Conservation (phyloP, 1,140 invertebrate species). For the Bombyx mandarina region DNA sequence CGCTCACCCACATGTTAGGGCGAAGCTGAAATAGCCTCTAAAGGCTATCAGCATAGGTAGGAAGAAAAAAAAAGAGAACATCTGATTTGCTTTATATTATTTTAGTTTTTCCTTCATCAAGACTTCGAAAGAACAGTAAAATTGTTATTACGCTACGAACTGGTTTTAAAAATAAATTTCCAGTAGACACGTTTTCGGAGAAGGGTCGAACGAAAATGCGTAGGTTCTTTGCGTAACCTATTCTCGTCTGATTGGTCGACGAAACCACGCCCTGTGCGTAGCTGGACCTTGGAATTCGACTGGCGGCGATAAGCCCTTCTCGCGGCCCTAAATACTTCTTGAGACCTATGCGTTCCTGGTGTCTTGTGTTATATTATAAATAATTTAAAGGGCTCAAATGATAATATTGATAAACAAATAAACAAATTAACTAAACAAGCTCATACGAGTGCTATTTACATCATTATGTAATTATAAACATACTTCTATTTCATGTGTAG, state of each 20-base stretch:
- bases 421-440: background rate
- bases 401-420: conserved; percentile 23
- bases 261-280: conserved; percentile 63
- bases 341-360: conserved; percentile 49
- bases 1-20: no score
- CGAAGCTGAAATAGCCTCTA: no score
- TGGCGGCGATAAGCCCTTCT: conserved; percentile 55
- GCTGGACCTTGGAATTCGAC: conserved; percentile 54
- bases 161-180: background rate
- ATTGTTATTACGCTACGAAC: no score
- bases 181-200: background rate
- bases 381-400: conserved; percentile 63
- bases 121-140: no score
- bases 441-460: conserved; percentile 16
- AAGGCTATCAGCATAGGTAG: no score
- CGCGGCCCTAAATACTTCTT: conserved; percentile 27
- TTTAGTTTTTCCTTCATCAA: no score
- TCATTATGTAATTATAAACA: conserved; percentile 14
- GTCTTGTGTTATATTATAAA: conserved; percentile 68
- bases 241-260: conserved; percentile 44
- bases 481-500: no score
- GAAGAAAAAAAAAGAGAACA: no score
- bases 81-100: no score
- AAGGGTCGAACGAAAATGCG: background rate
- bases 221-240: conserved; percentile 48